Evolutionary conservation across 2,888 invertebrate genomes (phyloP).

Genomic region (Alsophila aescularia): DNA sequence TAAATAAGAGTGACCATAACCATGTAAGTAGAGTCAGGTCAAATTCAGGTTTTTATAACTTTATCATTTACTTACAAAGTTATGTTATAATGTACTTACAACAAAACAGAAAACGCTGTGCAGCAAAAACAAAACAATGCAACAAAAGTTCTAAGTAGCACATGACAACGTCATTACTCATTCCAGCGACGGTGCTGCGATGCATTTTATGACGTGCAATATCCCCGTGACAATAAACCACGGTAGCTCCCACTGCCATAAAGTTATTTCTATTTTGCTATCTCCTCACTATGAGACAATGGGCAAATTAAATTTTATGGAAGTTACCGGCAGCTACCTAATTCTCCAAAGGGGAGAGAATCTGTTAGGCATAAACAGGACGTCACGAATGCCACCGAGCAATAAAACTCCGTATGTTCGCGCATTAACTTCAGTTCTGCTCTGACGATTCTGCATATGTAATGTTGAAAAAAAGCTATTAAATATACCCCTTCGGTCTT

Average conservation of each 20-base stretch:
- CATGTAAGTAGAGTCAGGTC: neutral
- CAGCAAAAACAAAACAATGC: constrained; percentile 13
- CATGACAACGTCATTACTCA: constrained; percentile 16
- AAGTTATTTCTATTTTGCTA: constrained; percentile 40
- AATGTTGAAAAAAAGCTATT: constrained; percentile 66
- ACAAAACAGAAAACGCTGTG: no score
- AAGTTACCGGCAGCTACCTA: constrained; percentile 65
- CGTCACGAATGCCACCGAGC: constrained; percentile 63
- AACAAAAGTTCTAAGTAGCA: constrained; percentile 11
- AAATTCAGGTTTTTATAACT: neutral
- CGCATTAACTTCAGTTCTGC: constrained; percentile 61
- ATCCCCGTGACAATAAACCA: constrained; percentile 29
- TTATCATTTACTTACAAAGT: no score
- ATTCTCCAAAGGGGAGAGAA: constrained; percentile 49
- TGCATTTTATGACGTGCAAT: constrained; percentile 31
- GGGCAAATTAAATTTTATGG: constrained; percentile 77
- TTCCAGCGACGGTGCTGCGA: constrained; percentile 22
- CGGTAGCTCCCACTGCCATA: constrained; percentile 26
- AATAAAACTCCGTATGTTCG: constrained; percentile 40
- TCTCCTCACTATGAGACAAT: constrained; percentile 57
- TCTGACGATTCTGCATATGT: constrained; percentile 70
- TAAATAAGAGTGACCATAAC: no score
- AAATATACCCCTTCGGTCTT: constrained; percentile 58
- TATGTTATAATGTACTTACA: no score
- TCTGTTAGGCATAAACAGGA: constrained; percentile 68